These are phyloP conservation scores for Erebia ligea DNA, from an alignment of 2,888 invertebrate genomes.

Conservation along the genomic window DNA sequence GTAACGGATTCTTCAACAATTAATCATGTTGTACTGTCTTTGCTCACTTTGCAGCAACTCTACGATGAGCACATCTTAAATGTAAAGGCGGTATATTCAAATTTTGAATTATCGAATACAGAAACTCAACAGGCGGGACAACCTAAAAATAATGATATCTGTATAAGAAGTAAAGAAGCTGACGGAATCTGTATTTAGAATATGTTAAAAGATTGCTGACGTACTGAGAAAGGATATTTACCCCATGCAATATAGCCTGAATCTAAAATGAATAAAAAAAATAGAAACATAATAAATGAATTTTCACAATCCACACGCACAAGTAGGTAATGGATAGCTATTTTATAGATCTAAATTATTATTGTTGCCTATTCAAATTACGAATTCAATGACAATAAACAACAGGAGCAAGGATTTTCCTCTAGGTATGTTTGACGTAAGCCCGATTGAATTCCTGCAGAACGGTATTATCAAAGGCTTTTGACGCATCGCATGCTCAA, in stretches of 20 bases:
- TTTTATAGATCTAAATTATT: background rate
- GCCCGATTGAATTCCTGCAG: constrained; percentile 12
- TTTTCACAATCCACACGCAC: background rate
- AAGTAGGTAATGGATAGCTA: background rate
- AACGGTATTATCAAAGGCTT: constrained; percentile 13
- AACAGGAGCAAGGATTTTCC: background rate
- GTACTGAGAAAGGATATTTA: no score
- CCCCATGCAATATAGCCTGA: no score
- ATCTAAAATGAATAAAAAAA: no score
- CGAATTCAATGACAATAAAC: background rate
- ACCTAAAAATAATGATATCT: no score
- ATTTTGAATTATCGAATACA: background rate
- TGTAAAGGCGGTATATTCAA: background rate
- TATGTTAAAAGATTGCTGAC: no score
- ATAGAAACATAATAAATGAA: no score
- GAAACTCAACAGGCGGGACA: background rate
- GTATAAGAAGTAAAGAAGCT: no score
- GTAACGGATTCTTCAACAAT: background rate
- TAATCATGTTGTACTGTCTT: background rate
- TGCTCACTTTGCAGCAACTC: background rate
- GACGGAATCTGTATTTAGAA: no score
- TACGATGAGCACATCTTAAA: background rate
- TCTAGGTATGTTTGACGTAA: background rate
- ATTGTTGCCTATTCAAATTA: background rate
- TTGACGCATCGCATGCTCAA: constrained; percentile 6